Evolutionary conservation across 2,797 vertebrate species (phyloP).

Genomic region (Lagocephalus sceleratus): DNA sequence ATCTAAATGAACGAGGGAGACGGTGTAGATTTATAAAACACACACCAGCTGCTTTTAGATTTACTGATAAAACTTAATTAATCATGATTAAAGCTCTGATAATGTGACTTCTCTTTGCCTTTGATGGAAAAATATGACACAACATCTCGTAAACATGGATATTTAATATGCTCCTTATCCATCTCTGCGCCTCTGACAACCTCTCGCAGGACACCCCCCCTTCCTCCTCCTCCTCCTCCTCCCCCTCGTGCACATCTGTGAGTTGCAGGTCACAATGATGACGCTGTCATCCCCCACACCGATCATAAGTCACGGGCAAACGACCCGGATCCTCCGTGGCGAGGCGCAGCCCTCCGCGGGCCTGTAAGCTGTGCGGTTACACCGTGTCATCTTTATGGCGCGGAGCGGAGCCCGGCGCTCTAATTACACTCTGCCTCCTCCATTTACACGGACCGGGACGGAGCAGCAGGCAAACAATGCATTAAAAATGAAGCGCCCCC

Average conservation of each 20-base stretch:
- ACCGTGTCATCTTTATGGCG: slow-evolving; percentile 76
- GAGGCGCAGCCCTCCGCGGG: slow-evolving; percentile 67
- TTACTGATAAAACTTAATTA: neutral
- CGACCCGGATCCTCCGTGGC: slow-evolving; percentile 63
- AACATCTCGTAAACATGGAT: slow-evolving; percentile 28
- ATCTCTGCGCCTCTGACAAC: slow-evolving; percentile 48
- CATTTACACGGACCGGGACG: slow-evolving; percentile 68
- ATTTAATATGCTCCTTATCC: slow-evolving; percentile 36
- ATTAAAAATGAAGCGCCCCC: slow-evolving; percentile 64
- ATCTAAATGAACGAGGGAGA: no score
- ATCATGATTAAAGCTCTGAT: slow-evolving; percentile 13
- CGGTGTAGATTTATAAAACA: no score
- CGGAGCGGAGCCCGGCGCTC: slow-evolving; percentile 64
- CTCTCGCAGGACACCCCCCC: slow-evolving; percentile 35
- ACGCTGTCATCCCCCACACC: slow-evolving; percentile 67
- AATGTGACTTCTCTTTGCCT: slow-evolving; percentile 4
- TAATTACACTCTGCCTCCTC: slow-evolving; percentile 76
- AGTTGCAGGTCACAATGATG: slow-evolving; percentile 56
- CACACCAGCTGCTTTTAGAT: no score
- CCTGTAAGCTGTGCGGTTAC: slow-evolving; percentile 77
- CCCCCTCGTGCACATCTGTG: slow-evolving; percentile 34
- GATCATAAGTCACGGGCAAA: slow-evolving; percentile 73
- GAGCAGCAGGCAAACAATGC: slow-evolving; percentile 72
- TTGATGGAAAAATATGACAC: slow-evolving; percentile 8
- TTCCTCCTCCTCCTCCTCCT: no score